Evolutionary conservation across 1,140 invertebrate genomes (phyloP), one percentile per base, ranked within the genome.

Genomic region (Drosophila parabipectinata): DNA sequence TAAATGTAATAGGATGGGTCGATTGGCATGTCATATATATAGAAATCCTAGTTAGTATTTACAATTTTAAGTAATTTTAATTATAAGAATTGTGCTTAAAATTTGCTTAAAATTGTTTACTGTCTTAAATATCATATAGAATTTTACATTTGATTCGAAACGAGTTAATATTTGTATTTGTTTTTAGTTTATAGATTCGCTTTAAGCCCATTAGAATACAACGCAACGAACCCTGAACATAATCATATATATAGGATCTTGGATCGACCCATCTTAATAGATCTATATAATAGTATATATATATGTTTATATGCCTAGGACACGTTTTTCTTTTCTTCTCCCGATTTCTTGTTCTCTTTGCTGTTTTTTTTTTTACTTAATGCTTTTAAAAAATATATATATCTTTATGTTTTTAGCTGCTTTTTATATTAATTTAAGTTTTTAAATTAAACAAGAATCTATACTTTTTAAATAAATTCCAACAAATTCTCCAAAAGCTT

Each of bases 171-270:
- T 21, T 21, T 21, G 21, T 21, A 3, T 18, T 18, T 18, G 18
- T 15, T 44, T 24, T 14, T 7, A 15, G 37, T 30, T 34, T 21
- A 30, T 14, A 14, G 34, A 51, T 56, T 55, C 32, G 55, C 55
- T 62, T 61, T 56, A 0, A 62, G 57, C 56, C 41, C 21, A 24
- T 34, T 32, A 28, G 34, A 59, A 47, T 63, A 58, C 39, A 15
- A 37, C 34, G 34, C 34, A 37, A n/a, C 14, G n/a, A 8, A 10
- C 8, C 18, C 4, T 15, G 44, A 34, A 26, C 26, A 18, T 14
- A 18, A 37, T 37, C 10, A 4, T 37, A 32, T 37, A 3, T 44
- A 8, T n/a, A 18, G 30, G 44, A 26, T 44, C 41, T 15, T 9
- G 41, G 26, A 58, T 58, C 44, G 56, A 58, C 28, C 56, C 44